Base-by-base conservation (phyloP, 2,113 vertebrate genomes). In the Apaloderma vittatum region DNA sequence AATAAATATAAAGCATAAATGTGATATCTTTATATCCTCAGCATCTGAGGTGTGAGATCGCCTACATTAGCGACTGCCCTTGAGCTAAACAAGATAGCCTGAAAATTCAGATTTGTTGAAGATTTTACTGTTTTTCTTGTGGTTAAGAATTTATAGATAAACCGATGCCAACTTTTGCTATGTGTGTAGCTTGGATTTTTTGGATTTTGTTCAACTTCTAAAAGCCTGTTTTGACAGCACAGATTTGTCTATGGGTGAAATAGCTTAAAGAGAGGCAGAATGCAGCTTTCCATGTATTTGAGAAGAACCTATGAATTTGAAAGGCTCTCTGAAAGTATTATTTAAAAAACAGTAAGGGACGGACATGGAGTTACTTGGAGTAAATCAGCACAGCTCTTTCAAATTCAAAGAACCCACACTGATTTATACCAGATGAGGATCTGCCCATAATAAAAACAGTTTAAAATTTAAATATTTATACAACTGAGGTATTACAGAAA, bases 161-260 rank as follows among this genome's bases (percentile, higher is more conserved):
- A 88, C 46, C 55, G 36, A 45, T 97, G 95, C 94, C 97, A 97
- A 86, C 63, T 93, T 95, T 81, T 94, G n/a, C 58, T 82, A 24
- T 52, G 51, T 36, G 84, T 11, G 4, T 85, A 85, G 37, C 46
- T 87, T 89, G 24, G 19, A 12, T 52, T 71, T 95, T 86, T 90
- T 97, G 93, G 96, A 96, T 62, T 91, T 70, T 75, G 79, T 96
- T 96, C 96, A 96, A 94, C 55, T 93, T 94, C 94, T 90, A 97
- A 97, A 97, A 97, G 93, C 86, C 77, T 94, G 70, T 95, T 97
- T 96, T 97, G 90, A 97, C 93, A 95, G 92, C 70, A 85, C 87
- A 96, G 65, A 93, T 97, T 94, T 94, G 66, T 96, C 90, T 94
- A 71, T 65, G 84, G 20, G 67, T 90, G 96, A 97, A 95, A 96